Percentiles rank a stretch among this genome's conserved stretches.
These are phyloP conservation scores for Anthoscopus minutus DNA, from an alignment of 2,113 vertebrate species.

Conservation along the genomic window DNA sequence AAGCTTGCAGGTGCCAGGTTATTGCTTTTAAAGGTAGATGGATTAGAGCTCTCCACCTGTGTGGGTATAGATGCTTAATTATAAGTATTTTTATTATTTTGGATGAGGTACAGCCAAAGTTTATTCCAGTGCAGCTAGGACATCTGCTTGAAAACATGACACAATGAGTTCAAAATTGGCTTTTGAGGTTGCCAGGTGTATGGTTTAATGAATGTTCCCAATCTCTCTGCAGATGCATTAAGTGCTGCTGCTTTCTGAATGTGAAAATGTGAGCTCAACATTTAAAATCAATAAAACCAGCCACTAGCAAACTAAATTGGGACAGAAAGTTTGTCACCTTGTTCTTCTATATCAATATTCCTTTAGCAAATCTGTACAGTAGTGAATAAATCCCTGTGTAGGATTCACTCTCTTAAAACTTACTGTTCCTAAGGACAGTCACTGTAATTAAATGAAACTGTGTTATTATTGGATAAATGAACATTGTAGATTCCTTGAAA, in stretches of 20 bases:
- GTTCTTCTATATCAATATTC: not conserved
- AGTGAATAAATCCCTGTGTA: not conserved
- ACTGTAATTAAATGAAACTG: not conserved
- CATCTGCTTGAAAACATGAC: not conserved
- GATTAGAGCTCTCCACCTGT: not conserved
- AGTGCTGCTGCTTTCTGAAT: slow-evolving; percentile 31
- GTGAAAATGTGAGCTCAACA: slow-evolving; percentile 50
- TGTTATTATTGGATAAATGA: not conserved
- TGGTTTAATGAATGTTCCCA: not conserved
- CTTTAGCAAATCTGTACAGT: not conserved
- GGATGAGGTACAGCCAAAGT: not conserved
- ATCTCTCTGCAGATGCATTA: not conserved
- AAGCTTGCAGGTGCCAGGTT: not conserved
- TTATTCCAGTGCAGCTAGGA: not conserved
- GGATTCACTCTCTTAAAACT: not conserved
- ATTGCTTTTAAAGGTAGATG: not conserved
- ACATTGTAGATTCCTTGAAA: not conserved
- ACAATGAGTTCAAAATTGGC: not conserved
- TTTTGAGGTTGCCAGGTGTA: not conserved
- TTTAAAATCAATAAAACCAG: slow-evolving; percentile 76
- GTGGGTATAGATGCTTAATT: not conserved
- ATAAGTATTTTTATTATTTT: not conserved
- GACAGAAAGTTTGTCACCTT: slow-evolving; percentile 51
- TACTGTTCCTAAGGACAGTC: not conserved
- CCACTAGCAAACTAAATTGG: slow-evolving; percentile 67